These are phyloP conservation scores for Seriola rivoliana DNA, from an alignment of 2,113 vertebrate species.

Conservation along the genomic window DNA sequence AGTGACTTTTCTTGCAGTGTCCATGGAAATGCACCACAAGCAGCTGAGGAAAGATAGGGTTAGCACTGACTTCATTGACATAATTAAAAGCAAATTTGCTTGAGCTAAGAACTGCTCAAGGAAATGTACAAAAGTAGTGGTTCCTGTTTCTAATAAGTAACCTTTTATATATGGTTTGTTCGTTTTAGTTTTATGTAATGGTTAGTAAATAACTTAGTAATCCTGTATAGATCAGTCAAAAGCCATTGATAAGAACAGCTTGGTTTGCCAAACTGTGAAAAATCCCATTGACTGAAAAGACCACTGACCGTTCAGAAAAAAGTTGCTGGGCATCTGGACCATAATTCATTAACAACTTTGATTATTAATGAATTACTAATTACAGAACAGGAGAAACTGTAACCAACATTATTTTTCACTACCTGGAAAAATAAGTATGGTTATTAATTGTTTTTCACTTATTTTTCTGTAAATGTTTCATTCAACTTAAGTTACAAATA, in stretches of 20 bases:
- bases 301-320: not conserved
- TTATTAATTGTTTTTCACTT: not conserved
- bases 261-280: not conserved
- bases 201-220: not conserved
- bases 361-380: not conserved
- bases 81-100: not conserved
- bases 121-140: not conserved
- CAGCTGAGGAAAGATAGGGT: not conserved
- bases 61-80: not conserved
- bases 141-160: not conserved
- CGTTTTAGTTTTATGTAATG: not conserved
- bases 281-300: not conserved
- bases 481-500: not conserved
- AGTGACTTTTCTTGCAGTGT: not conserved
- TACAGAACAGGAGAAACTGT: not conserved
- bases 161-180: not conserved
- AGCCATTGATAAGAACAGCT: not conserved
- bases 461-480: not conserved
- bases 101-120: not conserved
- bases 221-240: not conserved
- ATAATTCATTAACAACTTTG: not conserved
- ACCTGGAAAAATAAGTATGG: not conserved
- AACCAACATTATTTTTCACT: too few relatives aligned
- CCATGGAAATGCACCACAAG: not conserved
- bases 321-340: too few relatives aligned